phyloP scores from a whole-genome alignment of 2,113 vertebrate genomes.

The Crypturellus undulatus region DNA sequence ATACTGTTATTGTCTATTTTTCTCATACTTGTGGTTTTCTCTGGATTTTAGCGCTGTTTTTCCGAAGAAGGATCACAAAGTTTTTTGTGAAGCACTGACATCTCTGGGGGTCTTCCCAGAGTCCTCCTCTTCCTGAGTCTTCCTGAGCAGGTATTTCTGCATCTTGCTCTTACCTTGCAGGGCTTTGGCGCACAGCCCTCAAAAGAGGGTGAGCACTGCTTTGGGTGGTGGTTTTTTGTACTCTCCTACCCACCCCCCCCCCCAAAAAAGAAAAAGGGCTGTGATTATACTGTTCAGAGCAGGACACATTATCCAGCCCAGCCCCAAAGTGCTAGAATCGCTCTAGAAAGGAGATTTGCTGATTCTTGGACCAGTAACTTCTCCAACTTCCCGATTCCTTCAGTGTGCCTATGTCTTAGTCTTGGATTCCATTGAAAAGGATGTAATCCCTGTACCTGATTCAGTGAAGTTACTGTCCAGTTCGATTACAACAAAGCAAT shows the following conservation, averaged over 20 bases:
- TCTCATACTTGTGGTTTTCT: not conserved
- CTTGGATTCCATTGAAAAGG: not conserved
- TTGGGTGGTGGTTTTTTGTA: not conserved
- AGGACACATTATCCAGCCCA: not conserved
- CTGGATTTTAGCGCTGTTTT: not conserved
- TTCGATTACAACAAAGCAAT: not conserved
- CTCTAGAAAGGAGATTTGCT: not conserved
- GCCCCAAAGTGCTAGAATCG: not conserved
- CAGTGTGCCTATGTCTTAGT: not conserved
- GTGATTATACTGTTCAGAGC: not conserved
- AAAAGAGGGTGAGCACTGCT: not conserved
- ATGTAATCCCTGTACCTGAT: not conserved
- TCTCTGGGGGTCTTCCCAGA: not conserved
- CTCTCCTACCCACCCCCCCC: no score
- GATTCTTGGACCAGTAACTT: not conserved
- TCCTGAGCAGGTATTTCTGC: not conserved
- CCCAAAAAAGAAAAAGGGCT: no score
- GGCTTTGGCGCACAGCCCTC: not conserved
- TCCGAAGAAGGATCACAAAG: not conserved
- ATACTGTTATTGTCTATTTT: not conserved
- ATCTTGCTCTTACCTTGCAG: not conserved
- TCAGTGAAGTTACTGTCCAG: not conserved
- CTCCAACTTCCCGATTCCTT: not conserved
- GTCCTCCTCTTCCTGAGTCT: not conserved
- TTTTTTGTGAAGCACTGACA: not conserved